A percentile compares a stretch with the other conserved stretches of the same genome.
These are phyloP conservation scores for Drosophila peninsularis DNA, from an alignment of 2,888 invertebrate genomes.

Conservation along the genomic window DNA sequence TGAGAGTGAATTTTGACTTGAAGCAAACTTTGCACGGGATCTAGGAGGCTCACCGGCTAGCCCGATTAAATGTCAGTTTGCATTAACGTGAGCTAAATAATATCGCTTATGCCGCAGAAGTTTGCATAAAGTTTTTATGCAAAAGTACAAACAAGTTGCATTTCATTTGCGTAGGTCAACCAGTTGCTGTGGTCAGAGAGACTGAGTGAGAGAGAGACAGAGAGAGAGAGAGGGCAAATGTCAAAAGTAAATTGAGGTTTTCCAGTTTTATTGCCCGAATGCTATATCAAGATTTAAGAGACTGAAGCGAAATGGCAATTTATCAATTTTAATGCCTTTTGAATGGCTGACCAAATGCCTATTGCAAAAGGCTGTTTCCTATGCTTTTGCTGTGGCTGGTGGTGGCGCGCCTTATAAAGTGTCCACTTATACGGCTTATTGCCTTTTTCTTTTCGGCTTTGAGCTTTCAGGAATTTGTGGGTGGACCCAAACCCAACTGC, in stretches of 20 bases:
- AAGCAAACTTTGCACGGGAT: slow-evolving; percentile 6
- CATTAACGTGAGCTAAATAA: slow-evolving; percentile 40
- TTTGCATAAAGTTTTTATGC: slow-evolving; percentile 10
- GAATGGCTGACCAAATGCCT: slow-evolving; percentile 48
- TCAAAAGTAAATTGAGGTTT: slow-evolving; percentile 30
- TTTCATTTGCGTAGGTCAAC: slow-evolving; percentile 18
- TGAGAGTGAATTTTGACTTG: slow-evolving; percentile 26
- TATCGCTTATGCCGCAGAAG: slow-evolving; percentile 31
- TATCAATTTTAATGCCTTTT: slow-evolving; percentile 72
- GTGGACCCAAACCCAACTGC: not conserved
- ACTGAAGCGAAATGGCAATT: slow-evolving; percentile 42
- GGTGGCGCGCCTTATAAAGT: slow-evolving; percentile 44
- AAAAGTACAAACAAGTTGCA: slow-evolving; percentile 6
- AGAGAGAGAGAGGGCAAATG: slow-evolving; percentile 9
- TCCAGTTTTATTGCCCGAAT: slow-evolving; percentile 25
- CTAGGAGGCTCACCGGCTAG: not conserved
- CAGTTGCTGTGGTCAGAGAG: not conserved
- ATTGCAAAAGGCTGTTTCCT: slow-evolving; percentile 7
- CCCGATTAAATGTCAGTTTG: slow-evolving; percentile 17
- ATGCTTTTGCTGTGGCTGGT: not conserved
- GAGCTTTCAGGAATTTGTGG: slow-evolving; percentile 15
- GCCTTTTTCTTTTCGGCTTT: slow-evolving; percentile 46
- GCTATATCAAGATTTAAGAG: slow-evolving; percentile 31
- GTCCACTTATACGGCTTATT: slow-evolving; percentile 78
- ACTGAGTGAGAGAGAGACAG: too few species aligned